Percentiles rank a stretch among this genome's conserved stretches.
Conservation (phyloP, 1,140 invertebrate genomes). For the Hyphantria cunea region DNA sequence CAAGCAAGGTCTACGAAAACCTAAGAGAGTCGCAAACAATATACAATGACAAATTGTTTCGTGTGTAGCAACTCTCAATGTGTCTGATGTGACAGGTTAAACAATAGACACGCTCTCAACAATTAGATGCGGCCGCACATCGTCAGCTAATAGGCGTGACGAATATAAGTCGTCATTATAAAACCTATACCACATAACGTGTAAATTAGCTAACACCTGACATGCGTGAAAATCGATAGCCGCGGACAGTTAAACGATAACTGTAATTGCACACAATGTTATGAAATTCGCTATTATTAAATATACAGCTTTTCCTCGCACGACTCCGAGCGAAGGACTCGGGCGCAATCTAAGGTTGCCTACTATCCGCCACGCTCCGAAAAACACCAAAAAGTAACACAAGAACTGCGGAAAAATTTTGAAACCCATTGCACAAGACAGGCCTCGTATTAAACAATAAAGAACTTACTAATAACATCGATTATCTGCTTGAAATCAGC, state of each 20-base stretch:
- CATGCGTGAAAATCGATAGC: constrained; percentile 29
- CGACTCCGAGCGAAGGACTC: constrained; percentile 69
- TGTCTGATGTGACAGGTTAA: constrained; percentile 40
- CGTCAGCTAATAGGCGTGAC: constrained; percentile 35
- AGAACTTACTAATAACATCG: constrained; percentile 68
- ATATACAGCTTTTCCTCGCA: constrained; percentile 73
- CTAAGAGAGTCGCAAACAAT: constrained; percentile 49
- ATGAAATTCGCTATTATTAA: constrained; percentile 59
- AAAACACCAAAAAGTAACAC: constrained; percentile 75
- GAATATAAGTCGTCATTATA: constrained; percentile 25
- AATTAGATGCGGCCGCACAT: constrained; percentile 43
- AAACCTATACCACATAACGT: constrained; percentile 32
- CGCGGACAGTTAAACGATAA: constrained; percentile 36
- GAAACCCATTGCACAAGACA: constrained; percentile 72
- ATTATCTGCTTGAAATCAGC: constrained; percentile 68
- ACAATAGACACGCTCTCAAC: constrained; percentile 54
- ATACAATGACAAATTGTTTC: constrained; percentile 48
- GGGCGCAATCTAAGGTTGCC: constrained; percentile 77
- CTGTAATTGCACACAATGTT: constrained; percentile 50
- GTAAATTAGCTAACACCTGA: constrained; percentile 29
- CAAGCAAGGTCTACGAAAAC: constrained; percentile 41
- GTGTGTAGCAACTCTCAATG: constrained; percentile 50
- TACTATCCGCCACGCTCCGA: constrained; percentile 80
- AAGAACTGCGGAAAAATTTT: constrained; percentile 76
- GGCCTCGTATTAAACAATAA: constrained; percentile 77